Base-by-base conservation (phyloP, 1,140 invertebrate species). In the Drosophila subpulchrella region DNA sequence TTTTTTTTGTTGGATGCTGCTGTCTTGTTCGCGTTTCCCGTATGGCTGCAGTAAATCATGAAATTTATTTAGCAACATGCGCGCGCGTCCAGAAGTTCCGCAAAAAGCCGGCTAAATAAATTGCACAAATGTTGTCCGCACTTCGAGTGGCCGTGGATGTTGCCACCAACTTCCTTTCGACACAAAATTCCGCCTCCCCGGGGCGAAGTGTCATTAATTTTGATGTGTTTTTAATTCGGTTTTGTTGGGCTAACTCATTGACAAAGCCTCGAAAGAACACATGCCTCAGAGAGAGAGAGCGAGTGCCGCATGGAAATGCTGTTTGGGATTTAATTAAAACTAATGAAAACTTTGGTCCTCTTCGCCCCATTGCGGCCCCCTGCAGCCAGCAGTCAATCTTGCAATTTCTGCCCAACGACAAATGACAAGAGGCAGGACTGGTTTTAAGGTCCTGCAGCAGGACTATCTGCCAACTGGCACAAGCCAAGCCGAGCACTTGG, bases 241-340 rank as follows among this genome's bases (percentile, higher is more conserved):
- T 89, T 79, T 77, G 82, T 78, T 81, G 70, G 66, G 42, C 48
- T 78, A 86, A 68, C 79, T 79, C 75, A 75, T 83, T 88, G 83
- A 78, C 78, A 79, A 88, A 75, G 80, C 63, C 71, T 77, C 66
- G 59, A 62, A 83, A 89, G 75, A 76, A 75, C 63, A 56, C 61
- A 63, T 57, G 46, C 75, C 46, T 38, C 42, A 30, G 27, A 20
- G 20, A 1, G 20, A 20, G 2, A 20, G 20, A 20, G 20, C 39
- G 54, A 42, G 48, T 47, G 56, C 60, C 41, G 46, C 76, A 80
- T 59, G 59, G 66, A 66, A 83, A 70, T 72, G 66, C 71, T 68
- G 80, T 89, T 86, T 83, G 73, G 71, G 77, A 88, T 89, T 88
- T 88, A 79, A 88, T 88, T 89, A 89, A 88, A 88, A 89, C 84